Evolutionary conservation across 2,888 invertebrate genomes (phyloP).

Genomic region (Bruchidius siliquastri): DNA sequence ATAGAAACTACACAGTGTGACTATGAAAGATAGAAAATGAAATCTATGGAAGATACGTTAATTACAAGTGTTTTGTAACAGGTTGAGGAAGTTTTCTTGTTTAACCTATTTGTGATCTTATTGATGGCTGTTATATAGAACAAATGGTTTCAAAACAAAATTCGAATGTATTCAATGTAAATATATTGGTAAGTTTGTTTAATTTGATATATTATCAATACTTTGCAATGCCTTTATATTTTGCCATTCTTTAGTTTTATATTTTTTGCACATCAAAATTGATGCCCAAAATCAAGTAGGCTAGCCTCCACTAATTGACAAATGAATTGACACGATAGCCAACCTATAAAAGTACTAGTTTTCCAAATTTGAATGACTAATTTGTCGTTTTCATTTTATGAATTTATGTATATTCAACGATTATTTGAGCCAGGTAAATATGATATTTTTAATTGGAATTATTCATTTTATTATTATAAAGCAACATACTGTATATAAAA

Average conservation of each 20-base stretch:
- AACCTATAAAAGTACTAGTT: background rate
- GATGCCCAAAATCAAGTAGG: background rate
- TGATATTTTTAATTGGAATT: background rate
- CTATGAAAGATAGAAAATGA: background rate
- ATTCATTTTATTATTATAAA: background rate
- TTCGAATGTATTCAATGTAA: constrained; percentile 1
- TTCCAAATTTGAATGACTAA: background rate
- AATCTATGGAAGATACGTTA: background rate
- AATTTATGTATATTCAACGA: background rate
- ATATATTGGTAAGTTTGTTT: constrained; percentile 2
- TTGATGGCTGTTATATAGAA: constrained; percentile 1
- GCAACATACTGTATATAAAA: background rate
- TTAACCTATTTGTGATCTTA: constrained; percentile 1
- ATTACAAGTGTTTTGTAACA: background rate
- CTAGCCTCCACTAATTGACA: background rate
- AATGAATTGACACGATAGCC: background rate
- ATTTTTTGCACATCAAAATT: background rate
- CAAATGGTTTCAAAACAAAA: constrained; percentile 4
- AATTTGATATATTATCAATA: background rate
- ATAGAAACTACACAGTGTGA: background rate
- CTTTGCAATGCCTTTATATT: background rate
- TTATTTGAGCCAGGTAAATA: background rate
- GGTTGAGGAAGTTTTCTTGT: background rate
- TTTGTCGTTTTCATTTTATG: background rate
- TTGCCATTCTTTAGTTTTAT: background rate